phyloP scores from a whole-genome alignment of 2,113 vertebrate genomes.

The Rhinolophus sinicus region DNA sequence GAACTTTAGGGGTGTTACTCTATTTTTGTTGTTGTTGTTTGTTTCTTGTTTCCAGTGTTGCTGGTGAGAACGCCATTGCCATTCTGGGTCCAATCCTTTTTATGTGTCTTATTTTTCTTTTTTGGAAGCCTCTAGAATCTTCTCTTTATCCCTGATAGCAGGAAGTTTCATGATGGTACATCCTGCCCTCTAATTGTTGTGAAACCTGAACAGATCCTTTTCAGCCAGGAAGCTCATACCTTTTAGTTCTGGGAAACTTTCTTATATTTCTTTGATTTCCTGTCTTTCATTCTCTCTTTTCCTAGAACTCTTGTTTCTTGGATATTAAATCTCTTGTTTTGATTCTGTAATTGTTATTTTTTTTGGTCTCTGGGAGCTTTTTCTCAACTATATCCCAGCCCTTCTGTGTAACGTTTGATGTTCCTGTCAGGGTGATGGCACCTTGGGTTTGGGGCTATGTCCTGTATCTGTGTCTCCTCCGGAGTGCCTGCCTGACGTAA shows the following conservation, averaged over 20 bases:
- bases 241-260: not conserved
- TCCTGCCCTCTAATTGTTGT: not conserved
- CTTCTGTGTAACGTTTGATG: not conserved
- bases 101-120: not conserved
- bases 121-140: slow-evolving; percentile 5
- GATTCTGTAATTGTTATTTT: not conserved
- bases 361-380: not conserved
- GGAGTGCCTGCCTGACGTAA: not conserved
- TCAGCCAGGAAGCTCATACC: not conserved
- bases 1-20: not conserved
- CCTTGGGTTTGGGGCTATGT: not conserved
- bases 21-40: not conserved
- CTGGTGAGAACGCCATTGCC: not conserved
- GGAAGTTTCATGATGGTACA: not conserved
- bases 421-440: not conserved
- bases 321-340: slow-evolving; percentile 6
- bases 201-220: not conserved
- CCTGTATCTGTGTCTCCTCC: not conserved
- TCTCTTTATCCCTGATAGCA: not conserved
- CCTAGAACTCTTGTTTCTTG: not conserved
- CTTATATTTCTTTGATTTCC: not conserved
- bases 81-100: not conserved
- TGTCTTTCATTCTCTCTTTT: not conserved
- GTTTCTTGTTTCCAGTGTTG: not conserved
- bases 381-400: not conserved